Evolutionary conservation across 2,797 vertebrate species (phyloP), one percentile per base, ranked within the genome.

Genomic region (Pipistrellus pipistrellus): DNA sequence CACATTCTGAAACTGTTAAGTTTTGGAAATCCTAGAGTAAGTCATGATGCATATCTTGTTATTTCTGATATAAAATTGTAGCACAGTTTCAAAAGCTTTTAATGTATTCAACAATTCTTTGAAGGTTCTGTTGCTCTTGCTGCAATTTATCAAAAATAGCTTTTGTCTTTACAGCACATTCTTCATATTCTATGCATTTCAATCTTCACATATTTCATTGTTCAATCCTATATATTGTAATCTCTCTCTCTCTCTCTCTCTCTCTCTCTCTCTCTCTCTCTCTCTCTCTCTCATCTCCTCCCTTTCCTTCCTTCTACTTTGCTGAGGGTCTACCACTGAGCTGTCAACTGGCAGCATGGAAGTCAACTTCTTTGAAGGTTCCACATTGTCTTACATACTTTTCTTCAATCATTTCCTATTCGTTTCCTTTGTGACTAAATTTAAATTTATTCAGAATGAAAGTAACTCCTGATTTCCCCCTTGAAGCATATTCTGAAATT

Each of bases 81-180:
- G 25, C 17, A 53, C 18, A 71, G 17, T 71, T 88, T 88, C 20
- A 75, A 85, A 94, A 90, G 20, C 4, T 71, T 87, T 93, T 32
- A 90, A 88, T 76, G 55, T 81, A 84, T 72, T 88, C 48, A 72
- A 9, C 27, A 85, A 93, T 75, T 94, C 23, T 91, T 71, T 92
- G 30, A 84, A 78, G 46, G 25, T 4, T 82, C 59, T 90, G 32
- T 32, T 88, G 44, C 2, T 71, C 53, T 53, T 78, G 15, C 14
- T 55, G 27, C 2, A n/a, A 4, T 88, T 86, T 84, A 10, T 75
- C 8, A 90, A 90, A 82, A 78, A 46, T 23, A 32, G 9, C n/a
- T 51, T 46, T 84, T 85, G 21, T 81, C 55, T 85, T 93, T 86
- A 14, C 0, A 73, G 17, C 23, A 53, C 0, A n/a, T 44, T 25